Evolutionary conservation across 2,113 vertebrate genomes (phyloP).

Genomic region (Nyctibius bracteatus): DNA sequence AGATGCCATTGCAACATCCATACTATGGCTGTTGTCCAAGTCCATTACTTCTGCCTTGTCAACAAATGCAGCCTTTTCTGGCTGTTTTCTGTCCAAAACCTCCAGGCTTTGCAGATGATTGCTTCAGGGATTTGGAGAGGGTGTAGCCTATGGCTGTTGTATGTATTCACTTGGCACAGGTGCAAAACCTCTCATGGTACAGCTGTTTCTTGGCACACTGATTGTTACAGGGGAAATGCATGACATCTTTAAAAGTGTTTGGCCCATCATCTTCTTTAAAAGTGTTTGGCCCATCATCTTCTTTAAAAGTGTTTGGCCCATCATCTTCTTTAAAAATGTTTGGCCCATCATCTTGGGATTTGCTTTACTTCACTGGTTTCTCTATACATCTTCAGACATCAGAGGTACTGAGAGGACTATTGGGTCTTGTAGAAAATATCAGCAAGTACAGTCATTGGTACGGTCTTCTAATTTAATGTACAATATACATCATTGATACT

Average conservation of each 20-base stretch:
- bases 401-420: neutral
- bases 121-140: neutral
- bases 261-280: neutral
- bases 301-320: neutral
- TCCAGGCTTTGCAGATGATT: neutral
- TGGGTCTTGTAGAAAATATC: neutral
- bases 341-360: neutral
- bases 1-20: neutral
- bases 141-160: neutral
- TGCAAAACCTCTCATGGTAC: neutral
- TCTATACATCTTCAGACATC: neutral
- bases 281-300: neutral
- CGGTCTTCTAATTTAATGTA: neutral
- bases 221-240: neutral
- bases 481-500: neutral
- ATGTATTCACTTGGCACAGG: neutral
- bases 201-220: neutral
- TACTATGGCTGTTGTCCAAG: neutral
- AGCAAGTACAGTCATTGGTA: neutral
- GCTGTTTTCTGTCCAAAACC: neutral
- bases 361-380: neutral
- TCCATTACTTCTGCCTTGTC: neutral
- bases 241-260: neutral
- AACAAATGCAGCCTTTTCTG: neutral
- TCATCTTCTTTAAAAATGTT: neutral